Evolutionary conservation across 2,113 vertebrate genomes (phyloP), one percentile per base, ranked within the genome.

Genomic region (Trogon surrucura): DNA sequence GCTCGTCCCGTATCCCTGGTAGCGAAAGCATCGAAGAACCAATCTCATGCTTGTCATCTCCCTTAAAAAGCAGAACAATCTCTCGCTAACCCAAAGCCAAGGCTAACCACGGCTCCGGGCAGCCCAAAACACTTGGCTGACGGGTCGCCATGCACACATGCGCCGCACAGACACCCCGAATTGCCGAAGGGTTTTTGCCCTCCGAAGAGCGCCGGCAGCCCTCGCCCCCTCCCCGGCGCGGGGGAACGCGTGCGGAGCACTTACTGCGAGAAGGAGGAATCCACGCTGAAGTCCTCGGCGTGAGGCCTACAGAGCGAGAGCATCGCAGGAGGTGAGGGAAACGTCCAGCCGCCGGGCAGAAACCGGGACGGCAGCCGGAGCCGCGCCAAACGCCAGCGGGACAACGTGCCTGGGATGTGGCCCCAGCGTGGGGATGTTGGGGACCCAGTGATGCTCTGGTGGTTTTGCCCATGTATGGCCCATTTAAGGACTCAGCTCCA

Each of bases 261-360:
- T 98, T 98, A 98, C 98, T 98, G 98, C 36, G 99, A 99, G 95
- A 99, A 98, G 90, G 99, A 99, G 78, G 98, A 99, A 96, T 99
- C 99, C 98, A 98, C 96, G 98, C 99, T 99, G 99, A 99, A 98
- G 93, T 99, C 99, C 97, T 99, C 99, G 95, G 97, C 97, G 91
- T 93, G 97, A 34, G 87, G 96, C 98, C 98, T 98, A 97, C 57
- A 26, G 97, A 89, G 96, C 0, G 61, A 91, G 95, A 93, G 95
- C 79, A 77, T 85, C 93, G 95, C 88, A 91, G 50, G 10, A 72
- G 73, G 91, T 94, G 94, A 97, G 92, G 62, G 71, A 54, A 15
- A 36, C 0, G 17, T n/a, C 8, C 7, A 2, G 93, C 19, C 8
- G 54, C 34, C 6, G 3, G n/a, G 44, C 15, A 51, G 32, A 25